These are phyloP conservation scores for Thalassaphorura encarpata DNA, from an alignment of 1,140 invertebrate species.

Conservation along the genomic window DNA sequence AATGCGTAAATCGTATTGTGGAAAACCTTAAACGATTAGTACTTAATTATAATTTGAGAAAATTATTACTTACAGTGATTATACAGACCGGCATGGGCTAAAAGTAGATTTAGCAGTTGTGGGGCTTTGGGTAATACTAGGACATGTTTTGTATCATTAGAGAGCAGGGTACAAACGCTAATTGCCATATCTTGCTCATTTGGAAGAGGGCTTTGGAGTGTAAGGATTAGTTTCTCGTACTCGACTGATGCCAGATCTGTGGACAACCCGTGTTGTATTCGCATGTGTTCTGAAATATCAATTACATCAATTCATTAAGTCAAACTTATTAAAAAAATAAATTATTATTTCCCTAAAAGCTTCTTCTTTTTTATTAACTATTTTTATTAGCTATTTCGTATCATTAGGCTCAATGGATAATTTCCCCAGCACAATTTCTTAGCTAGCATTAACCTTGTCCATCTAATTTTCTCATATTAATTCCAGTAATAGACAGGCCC, in stretches of 20 bases:
- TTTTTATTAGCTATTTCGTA: no score
- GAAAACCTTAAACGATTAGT: neutral
- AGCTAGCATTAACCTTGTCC: no score
- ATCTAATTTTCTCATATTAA: no score
- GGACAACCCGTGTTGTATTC: conserved; percentile 56
- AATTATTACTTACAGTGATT: conserved; percentile 55
- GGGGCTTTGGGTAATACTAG: conserved; percentile 73
- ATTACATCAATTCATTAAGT: neutral
- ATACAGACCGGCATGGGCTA: conserved; percentile 90
- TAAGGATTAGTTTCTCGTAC: conserved; percentile 78
- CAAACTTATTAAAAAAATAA: neutral
- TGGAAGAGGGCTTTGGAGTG: conserved; percentile 83
- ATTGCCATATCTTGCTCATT: conserved; percentile 99
- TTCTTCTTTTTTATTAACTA: no score
- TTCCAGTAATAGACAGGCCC: no score
- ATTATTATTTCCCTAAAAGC: no score
- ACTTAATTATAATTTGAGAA: neutral
- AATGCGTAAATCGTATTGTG: neutral
- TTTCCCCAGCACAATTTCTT: no score
- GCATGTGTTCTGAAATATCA: conserved; percentile 48
- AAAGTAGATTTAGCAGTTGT: conserved; percentile 70
- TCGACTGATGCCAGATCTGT: conserved; percentile 64
- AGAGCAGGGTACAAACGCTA: conserved; percentile 89
- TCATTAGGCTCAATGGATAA: no score
- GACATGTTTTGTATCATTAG: conserved; percentile 82